Conservation (phyloP, 2,797 vertebrate species). For the Karalla daura region DNA sequence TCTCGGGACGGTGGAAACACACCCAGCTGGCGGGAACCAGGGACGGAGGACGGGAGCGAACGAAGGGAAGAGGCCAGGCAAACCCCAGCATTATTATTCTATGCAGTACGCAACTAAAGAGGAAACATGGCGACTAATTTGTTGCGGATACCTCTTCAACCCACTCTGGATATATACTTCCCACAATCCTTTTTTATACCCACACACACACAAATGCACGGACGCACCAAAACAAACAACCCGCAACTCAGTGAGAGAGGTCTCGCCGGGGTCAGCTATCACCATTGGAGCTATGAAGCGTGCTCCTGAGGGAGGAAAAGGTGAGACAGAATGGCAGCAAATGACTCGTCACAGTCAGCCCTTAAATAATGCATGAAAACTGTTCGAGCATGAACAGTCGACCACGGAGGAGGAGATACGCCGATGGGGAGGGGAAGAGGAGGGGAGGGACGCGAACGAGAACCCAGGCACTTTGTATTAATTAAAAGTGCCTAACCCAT, state of each 20-base stretch:
- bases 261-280: constrained; percentile 61
- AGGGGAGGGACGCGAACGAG: constrained; percentile 20
- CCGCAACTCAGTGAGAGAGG: constrained; percentile 20
- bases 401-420: constrained; percentile 65
- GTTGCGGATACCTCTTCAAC: constrained; percentile 35
- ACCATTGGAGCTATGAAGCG: constrained; percentile 45
- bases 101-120: constrained; percentile 24
- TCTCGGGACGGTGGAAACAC: too few species aligned
- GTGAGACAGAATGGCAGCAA: constrained; percentile 76
- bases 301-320: constrained; percentile 57
- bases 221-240: constrained; percentile 45
- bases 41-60: constrained; percentile 16
- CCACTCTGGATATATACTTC: constrained; percentile 2
- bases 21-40: too few species aligned
- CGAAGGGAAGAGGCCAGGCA: constrained; percentile 23
- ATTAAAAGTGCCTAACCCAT: constrained; percentile 78
- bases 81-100: constrained; percentile 17
- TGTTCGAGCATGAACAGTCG: constrained; percentile 74
- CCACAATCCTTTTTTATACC: neutral
- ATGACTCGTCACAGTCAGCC: constrained; percentile 73
- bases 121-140: constrained; percentile 12
- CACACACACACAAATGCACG: constrained; percentile 26
- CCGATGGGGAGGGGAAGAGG: constrained; percentile 35
- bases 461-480: constrained; percentile 78
- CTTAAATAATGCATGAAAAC: constrained; percentile 84